Conservation (phyloP, 92 coral and sea anemone species). For the Siderastrea siderea region DNA sequence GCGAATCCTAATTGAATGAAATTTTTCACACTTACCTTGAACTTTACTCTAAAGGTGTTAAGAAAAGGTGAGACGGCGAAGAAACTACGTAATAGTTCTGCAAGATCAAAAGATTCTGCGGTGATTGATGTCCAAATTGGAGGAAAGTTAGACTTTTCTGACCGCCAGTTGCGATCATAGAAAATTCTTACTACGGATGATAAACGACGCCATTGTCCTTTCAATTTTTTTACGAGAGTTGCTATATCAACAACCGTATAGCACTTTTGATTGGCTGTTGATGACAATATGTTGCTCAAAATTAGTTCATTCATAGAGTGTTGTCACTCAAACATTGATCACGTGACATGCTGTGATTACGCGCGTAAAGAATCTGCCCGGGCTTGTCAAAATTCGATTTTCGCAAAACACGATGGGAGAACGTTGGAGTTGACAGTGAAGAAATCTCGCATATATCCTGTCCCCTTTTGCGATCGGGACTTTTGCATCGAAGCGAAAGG, state of each 20-base stretch:
- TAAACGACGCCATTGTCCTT: slow-evolving; percentile 96
- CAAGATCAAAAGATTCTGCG: background rate
- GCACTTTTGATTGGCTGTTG: slow-evolving; percentile 77
- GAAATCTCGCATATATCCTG: background rate
- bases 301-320: slow-evolving; percentile 87
- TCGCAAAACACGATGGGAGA: background rate
- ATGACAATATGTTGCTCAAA: slow-evolving; percentile 71
- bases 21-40: slow-evolving; percentile 43
- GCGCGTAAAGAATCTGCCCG: slow-evolving; percentile 85
- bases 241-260: slow-evolving; percentile 91
- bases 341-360: slow-evolving; percentile 73
- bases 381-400: slow-evolving; percentile 53
- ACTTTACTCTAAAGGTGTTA: background rate
- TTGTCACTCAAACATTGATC: slow-evolving; percentile 83
- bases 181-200: slow-evolving; percentile 85
- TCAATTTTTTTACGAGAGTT: slow-evolving; percentile 85
- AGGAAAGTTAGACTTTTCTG: background rate
- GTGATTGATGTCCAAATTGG: background rate
- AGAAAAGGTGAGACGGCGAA: background rate
- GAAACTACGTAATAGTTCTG: background rate
- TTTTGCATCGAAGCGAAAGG: background rate
- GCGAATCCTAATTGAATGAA: slow-evolving; percentile 40
- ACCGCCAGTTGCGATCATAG: slow-evolving; percentile 25
- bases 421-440: background rate
- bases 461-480: background rate